Conservation (phyloP, 2,888 invertebrate species). For the Sceliomorpha sp. region DNA sequence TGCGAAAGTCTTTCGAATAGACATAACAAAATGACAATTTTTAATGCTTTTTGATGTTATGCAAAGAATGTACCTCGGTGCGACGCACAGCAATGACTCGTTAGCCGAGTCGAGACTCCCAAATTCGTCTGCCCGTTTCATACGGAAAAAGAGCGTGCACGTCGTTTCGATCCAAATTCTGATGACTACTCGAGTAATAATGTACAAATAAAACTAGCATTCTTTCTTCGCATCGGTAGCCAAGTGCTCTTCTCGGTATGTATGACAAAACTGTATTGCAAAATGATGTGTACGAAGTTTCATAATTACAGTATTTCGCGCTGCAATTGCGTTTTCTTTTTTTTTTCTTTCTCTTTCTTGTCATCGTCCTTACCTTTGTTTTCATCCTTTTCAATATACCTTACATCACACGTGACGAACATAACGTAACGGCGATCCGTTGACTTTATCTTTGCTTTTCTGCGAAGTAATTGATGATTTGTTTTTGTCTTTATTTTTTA, state of each 20-base stretch:
- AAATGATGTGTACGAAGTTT: constrained; percentile 50
- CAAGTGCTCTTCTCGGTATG: constrained; percentile 15
- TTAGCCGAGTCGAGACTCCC: constrained; percentile 26
- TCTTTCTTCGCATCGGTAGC: constrained; percentile 20
- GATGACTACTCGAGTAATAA: constrained; percentile 56
- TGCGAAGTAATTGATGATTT: constrained; percentile 17
- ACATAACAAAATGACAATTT: constrained; percentile 25
- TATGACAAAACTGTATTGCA: constrained; percentile 46
- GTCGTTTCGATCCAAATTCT: constrained; percentile 15
- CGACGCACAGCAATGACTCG: not conserved
- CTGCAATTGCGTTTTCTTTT: constrained; percentile 26
- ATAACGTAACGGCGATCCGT: constrained; percentile 23
- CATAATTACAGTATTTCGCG: constrained; percentile 26
- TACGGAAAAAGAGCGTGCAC: constrained; percentile 55
- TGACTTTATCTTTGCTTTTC: constrained; percentile 29
- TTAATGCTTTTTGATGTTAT: constrained; percentile 23
- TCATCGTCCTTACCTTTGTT: constrained; percentile 3
- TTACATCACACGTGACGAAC: constrained; percentile 5
- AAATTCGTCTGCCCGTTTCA: constrained; percentile 62
- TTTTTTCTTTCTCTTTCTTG: constrained; percentile 9
- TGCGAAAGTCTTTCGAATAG: constrained; percentile 10
- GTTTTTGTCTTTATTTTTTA: constrained; percentile 19
- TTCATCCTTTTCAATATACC: constrained; percentile 16
- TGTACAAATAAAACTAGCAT: constrained; percentile 55
- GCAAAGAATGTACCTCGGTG: constrained; percentile 16